Evolutionary conservation across 2,113 vertebrate species (phyloP).

Genomic region (Hypocryptadius cinnamomeus): DNA sequence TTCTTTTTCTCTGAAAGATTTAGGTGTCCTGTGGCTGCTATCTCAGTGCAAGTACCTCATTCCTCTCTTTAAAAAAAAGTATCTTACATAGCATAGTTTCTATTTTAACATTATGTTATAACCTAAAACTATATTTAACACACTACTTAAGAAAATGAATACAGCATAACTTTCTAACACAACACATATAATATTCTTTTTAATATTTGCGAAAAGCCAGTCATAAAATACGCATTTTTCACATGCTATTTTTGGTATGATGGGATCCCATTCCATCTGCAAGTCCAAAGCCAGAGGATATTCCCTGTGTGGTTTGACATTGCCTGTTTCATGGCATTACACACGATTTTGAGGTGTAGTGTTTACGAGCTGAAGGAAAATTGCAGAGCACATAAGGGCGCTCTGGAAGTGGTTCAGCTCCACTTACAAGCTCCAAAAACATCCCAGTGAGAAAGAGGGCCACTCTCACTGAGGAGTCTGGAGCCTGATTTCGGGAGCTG

Average conservation of each 20-base stretch:
- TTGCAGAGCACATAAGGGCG: neutral
- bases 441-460: neutral
- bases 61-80: too few species aligned
- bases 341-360: neutral
- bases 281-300: neutral
- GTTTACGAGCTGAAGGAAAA: neutral
- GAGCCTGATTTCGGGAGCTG: neutral
- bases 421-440: neutral
- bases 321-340: neutral
- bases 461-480: neutral
- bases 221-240: too few species aligned
- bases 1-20: too few species aligned
- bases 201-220: too few species aligned
- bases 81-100: too few species aligned
- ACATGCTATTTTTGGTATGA: neutral
- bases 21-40: too few species aligned
- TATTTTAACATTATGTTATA: too few species aligned
- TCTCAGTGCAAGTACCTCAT: too few species aligned
- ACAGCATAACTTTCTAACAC: too few species aligned
- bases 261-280: neutral
- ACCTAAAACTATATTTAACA: too few species aligned
- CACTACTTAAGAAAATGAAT: too few species aligned
- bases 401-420: neutral
- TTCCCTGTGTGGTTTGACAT: neutral
- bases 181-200: too few species aligned